phyloP scores from a whole-genome alignment of 2,888 invertebrate species.

The Branchipolynoe longqiensis region DNA sequence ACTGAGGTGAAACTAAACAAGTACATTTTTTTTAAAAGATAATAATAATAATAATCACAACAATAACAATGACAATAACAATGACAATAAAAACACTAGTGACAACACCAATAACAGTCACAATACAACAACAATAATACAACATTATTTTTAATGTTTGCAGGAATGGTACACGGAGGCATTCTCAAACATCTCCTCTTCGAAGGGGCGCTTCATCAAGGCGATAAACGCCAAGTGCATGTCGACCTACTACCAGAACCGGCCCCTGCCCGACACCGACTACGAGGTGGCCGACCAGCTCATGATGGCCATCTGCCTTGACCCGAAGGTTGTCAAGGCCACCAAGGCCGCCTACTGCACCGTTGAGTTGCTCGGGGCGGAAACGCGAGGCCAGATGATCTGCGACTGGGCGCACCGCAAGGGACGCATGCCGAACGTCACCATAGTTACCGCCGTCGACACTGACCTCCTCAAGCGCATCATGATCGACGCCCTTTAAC shows the following conservation, averaged over 20 bases:
- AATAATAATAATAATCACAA: no score
- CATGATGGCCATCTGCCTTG: conserved; percentile 35
- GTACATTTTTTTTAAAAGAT: no score
- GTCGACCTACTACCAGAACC: not conserved
- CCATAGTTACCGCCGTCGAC: not conserved
- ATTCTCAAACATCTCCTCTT: not conserved
- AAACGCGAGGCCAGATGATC: not conserved
- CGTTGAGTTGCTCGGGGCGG: not conserved
- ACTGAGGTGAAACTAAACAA: no score
- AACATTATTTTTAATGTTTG: not conserved
- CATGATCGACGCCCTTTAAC: not conserved
- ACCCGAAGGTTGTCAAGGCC: not conserved
- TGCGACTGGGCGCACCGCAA: not conserved
- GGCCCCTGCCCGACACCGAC: not conserved
- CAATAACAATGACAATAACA: no score
- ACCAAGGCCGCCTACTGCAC: not conserved
- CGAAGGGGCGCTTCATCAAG: not conserved
- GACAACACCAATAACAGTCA: no score
- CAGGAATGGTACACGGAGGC: not conserved
- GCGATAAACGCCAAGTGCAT: not conserved
- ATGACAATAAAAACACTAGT: no score
- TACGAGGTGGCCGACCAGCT: conserved; percentile 49
- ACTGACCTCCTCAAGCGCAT: not conserved
- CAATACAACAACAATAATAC: no score
- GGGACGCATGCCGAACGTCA: not conserved